A percentile compares a stretch with the other conserved stretches of the same genome.
These are phyloP conservation scores for Corticium candelabrum DNA, from an alignment of 37 sponge, comb jelly and placozoan species.

Conservation along the genomic window DNA sequence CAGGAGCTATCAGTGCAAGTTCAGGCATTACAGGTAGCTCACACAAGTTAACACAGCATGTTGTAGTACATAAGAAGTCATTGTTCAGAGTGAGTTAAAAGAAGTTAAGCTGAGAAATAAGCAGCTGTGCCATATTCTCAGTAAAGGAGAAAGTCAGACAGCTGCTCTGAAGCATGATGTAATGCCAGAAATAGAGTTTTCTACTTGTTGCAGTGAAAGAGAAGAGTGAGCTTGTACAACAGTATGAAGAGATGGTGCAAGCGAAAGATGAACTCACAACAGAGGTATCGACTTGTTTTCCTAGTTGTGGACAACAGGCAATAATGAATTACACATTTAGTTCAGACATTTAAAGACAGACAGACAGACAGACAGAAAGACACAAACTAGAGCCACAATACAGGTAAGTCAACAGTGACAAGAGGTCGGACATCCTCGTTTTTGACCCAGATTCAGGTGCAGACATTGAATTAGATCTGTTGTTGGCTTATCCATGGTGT, in stretches of 20 bases:
- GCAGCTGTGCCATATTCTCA: slow-evolving; percentile 2
- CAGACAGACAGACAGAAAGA: no score
- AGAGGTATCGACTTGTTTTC: no score
- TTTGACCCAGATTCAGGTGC: no score
- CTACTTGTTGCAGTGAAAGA: neutral
- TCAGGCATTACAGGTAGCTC: neutral
- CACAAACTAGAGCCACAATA: no score
- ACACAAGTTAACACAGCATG: neutral
- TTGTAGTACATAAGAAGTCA: neutral
- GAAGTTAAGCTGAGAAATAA: neutral
- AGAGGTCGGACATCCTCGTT: no score
- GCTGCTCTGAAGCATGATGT: neutral
- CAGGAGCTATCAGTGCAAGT: neutral
- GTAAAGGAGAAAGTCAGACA: neutral
- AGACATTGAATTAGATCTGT: no score
- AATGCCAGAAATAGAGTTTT: no score
- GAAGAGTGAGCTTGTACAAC: neutral
- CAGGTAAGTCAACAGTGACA: no score
- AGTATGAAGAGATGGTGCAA: neutral
- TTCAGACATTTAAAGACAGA: no score
- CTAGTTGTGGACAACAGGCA: no score
- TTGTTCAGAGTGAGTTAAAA: neutral
- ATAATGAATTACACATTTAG: no score
- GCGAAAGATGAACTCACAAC: neutral
- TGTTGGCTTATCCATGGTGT: no score